Conservation (phyloP, 2,797 vertebrate species). For the Coracias cyanogaster region DNA sequence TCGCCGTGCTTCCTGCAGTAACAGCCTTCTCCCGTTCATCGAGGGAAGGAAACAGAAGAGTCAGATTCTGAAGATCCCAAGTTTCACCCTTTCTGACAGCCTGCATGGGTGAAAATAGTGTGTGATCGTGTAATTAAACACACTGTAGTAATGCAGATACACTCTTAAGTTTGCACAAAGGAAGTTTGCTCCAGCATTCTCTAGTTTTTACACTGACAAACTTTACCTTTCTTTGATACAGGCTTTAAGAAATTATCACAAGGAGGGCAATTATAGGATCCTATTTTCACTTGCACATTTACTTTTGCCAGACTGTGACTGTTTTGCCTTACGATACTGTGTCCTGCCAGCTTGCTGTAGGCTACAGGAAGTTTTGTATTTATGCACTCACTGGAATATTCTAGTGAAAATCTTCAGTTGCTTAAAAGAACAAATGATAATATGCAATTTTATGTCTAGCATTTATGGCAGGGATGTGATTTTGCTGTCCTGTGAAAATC, state of each 20-base stretch:
- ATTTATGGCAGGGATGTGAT: neutral
- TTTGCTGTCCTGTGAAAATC: neutral
- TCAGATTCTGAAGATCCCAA: neutral
- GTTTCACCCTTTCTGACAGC: neutral
- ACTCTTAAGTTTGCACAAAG: neutral
- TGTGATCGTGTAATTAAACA: neutral
- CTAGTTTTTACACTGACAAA: neutral
- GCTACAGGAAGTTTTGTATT: neutral
- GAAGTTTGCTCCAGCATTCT: neutral
- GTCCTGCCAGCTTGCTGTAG: neutral
- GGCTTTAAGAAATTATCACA: neutral
- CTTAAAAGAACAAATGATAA: neutral
- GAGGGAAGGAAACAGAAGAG: neutral
- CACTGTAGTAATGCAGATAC: neutral
- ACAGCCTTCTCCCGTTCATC: neutral
- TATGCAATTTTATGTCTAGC: neutral
- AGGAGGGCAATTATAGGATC: neutral
- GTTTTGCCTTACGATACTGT: neutral
- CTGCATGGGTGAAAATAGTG: neutral
- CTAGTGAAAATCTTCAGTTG: neutral
- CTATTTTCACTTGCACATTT: neutral
- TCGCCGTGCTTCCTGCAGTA: neutral
- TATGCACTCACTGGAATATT: neutral
- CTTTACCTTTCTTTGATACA: neutral
- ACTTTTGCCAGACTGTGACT: neutral